A percentile compares a stretch with the other conserved stretches of the same genome.
Evolutionary conservation across 2,113 vertebrate genomes (phyloP).

Genomic region (Neodontobutis hainanensis): DNA sequence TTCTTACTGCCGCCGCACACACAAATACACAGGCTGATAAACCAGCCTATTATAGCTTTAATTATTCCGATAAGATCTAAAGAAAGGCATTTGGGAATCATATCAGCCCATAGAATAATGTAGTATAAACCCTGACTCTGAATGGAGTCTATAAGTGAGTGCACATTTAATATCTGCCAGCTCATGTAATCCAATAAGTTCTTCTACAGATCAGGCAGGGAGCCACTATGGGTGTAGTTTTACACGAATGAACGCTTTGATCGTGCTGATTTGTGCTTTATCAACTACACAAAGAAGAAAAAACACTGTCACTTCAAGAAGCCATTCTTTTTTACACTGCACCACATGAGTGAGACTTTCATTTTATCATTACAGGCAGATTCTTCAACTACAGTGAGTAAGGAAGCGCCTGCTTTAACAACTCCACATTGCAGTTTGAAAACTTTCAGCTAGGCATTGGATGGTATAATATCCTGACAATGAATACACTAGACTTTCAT

Average conservation of each 20-base stretch:
- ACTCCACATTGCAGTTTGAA: too few relatives aligned
- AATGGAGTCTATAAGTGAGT: constrained; percentile 17
- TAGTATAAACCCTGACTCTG: neutral
- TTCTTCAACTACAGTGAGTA: too few relatives aligned
- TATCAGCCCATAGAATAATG: neutral
- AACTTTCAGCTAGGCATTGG: too few relatives aligned
- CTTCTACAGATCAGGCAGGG: constrained; percentile 9
- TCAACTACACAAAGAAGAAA: neutral
- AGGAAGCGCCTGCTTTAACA: too few relatives aligned
- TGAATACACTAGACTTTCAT: too few relatives aligned
- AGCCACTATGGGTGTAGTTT: constrained; percentile 7
- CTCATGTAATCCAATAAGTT: constrained; percentile 45
- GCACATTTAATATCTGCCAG: constrained; percentile 32
- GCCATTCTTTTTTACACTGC: too few relatives aligned
- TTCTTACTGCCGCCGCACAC: neutral
- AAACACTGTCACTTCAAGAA: too few relatives aligned
- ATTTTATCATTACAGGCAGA: too few relatives aligned
- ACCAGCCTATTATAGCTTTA: neutral
- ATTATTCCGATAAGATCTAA: constrained; percentile 6
- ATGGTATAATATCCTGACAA: too few relatives aligned
- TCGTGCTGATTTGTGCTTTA: neutral
- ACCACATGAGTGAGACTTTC: too few relatives aligned
- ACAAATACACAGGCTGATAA: neutral
- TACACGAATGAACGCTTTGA: neutral
- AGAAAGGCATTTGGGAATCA: neutral